Conservation (phyloP, 2,797 vertebrate species). For the Pygocentrus nattereri region DNA sequence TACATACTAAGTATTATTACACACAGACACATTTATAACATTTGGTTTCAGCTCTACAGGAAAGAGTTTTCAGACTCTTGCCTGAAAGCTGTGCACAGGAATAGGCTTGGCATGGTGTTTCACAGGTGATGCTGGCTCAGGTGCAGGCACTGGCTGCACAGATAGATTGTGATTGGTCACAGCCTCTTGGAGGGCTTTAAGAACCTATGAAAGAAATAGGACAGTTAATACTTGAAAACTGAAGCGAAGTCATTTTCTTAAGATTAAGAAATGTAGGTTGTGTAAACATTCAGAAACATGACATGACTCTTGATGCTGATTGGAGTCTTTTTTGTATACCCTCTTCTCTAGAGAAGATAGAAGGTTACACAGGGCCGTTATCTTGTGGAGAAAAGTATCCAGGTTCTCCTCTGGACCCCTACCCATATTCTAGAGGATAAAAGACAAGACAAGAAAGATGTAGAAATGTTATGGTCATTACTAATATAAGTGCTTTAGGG, state of each 20-base stretch:
- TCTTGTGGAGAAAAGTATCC: constrained; percentile 83
- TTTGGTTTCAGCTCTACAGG: too few species aligned
- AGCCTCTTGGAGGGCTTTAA: constrained; percentile 82
- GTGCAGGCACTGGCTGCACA: constrained; percentile 68
- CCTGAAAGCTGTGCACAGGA: constrained; percentile 81
- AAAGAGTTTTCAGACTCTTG: constrained; percentile 41
- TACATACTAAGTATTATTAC: too few species aligned
- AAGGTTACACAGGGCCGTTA: constrained; percentile 83
- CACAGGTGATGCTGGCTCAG: constrained; percentile 64
- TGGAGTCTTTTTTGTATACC: constrained; percentile 65
- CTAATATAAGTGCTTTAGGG: neutral
- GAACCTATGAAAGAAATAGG: constrained; percentile 69
- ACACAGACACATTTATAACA: too few species aligned
- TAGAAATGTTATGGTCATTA: neutral
- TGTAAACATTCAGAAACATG: neutral
- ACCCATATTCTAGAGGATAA: constrained; percentile 57
- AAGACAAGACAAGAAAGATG: neutral
- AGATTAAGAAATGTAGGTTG: neutral
- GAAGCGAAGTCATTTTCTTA: neutral
- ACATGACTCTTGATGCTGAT: neutral
- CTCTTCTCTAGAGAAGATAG: constrained; percentile 87
- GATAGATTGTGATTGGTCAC: constrained; percentile 82
- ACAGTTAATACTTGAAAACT: neutral
- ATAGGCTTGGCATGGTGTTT: constrained; percentile 67
- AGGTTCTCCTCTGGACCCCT: constrained; percentile 79